Percentiles rank a stretch among this genome's conserved stretches.
These are phyloP conservation scores for Andrena chrysosceles DNA, from an alignment of 2,888 invertebrate genomes.

Conservation along the genomic window DNA sequence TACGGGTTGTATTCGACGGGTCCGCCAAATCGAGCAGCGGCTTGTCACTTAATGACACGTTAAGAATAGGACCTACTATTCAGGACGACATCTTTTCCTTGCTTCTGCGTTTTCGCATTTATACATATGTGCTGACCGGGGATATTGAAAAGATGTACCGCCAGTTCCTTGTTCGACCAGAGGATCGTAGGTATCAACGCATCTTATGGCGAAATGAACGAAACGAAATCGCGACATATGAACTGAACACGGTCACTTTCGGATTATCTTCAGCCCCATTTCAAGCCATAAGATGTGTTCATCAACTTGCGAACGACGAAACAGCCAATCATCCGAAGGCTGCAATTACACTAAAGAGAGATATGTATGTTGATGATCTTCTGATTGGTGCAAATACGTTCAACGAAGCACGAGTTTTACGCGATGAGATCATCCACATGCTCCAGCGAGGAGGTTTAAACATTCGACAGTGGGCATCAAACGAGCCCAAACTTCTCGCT, in stretches of 20 bases:
- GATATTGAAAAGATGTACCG: constrained; percentile 42
- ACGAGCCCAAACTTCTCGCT: not conserved
- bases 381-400: constrained; percentile 29
- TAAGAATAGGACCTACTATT: not conserved
- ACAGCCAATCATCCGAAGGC: not conserved
- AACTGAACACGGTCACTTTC: constrained; percentile 17
- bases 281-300: constrained; percentile 14
- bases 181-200: not conserved
- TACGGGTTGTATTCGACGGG: constrained; percentile 30
- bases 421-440: not conserved
- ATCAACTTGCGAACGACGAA: constrained; percentile 17
- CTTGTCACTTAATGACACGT: not conserved
- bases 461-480: constrained; percentile 13
- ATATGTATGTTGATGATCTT: constrained; percentile 57
- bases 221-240: not conserved
- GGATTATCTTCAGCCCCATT: constrained; percentile 14
- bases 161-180: not conserved
- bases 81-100: constrained; percentile 7
- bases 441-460: not conserved
- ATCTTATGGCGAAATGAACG: not conserved
- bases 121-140: constrained; percentile 7
- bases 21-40: constrained; percentile 6
- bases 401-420: not conserved
- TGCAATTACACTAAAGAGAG: not conserved
- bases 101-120: not conserved